These are phyloP conservation scores for Rhorus exstirpatorius DNA, from an alignment of 2,888 invertebrate genomes.

Conservation along the genomic window DNA sequence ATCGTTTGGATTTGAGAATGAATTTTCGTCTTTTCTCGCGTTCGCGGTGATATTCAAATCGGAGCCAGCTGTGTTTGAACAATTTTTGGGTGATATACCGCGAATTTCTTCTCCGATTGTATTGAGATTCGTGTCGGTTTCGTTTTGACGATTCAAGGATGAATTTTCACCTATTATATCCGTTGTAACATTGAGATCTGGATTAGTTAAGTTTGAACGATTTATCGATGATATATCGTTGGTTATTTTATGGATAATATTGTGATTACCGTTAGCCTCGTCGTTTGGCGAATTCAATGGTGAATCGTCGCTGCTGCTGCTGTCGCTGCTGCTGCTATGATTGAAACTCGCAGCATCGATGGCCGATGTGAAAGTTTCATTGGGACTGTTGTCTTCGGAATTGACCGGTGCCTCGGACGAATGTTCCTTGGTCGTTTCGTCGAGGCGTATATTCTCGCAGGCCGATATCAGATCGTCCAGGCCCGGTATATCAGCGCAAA, in stretches of 20 bases:
- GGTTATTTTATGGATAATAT: neutral
- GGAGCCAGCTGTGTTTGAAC: too few relatives aligned
- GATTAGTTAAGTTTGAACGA: neutral
- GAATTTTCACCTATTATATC: neutral
- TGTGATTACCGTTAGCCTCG: neutral
- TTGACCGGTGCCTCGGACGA: slow-evolving; percentile 41
- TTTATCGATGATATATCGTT: neutral
- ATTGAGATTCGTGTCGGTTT: neutral
- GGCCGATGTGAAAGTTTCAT: slow-evolving; percentile 81
- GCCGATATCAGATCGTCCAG: slow-evolving; percentile 81
- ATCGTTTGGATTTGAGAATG: neutral
- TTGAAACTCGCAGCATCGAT: slow-evolving; percentile 70
- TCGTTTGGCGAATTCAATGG: neutral
- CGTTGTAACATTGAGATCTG: slow-evolving; percentile 12
- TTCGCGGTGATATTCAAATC: neutral
- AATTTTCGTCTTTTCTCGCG: too few relatives aligned
- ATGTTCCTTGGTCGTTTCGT: slow-evolving; percentile 59
- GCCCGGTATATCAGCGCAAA: slow-evolving; percentile 77
- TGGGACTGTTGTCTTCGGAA: slow-evolving; percentile 75
- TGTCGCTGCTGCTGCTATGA: too few relatives aligned
- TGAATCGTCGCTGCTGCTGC: too few relatives aligned
- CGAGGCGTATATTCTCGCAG: slow-evolving; percentile 78
- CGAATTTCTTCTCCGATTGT: neutral
- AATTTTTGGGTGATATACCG: neutral
- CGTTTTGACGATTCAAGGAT: neutral